A percentile compares a stretch with the other conserved stretches of the same genome.
Conservation (phyloP, 2,888 invertebrate species). For the Drymonia ruficornis region DNA sequence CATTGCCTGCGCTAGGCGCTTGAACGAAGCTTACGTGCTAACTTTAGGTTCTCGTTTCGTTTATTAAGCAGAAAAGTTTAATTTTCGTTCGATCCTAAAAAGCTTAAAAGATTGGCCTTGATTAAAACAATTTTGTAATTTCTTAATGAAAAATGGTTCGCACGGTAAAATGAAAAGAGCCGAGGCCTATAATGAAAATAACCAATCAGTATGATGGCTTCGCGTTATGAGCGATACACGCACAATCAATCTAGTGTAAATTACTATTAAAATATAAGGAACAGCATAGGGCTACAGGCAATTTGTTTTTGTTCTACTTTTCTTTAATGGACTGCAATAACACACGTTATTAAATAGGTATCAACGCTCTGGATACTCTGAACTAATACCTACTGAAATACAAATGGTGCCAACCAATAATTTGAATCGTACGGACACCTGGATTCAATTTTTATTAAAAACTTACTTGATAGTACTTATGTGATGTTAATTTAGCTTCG, state of each 20-base stretch:
- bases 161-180: background rate
- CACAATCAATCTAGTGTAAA: background rate
- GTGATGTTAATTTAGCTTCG: too few relatives aligned
- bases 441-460: too few relatives aligned
- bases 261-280: background rate
- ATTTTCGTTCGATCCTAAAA: background rate
- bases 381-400: too few relatives aligned
- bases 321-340: too few relatives aligned
- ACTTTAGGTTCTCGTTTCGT: background rate
- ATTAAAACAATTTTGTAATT: background rate
- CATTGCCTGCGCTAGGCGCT: background rate
- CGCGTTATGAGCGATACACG: background rate
- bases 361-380: too few relatives aligned
- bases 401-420: too few relatives aligned
- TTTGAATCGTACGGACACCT: too few relatives aligned
- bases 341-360: too few relatives aligned
- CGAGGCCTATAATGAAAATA: constrained; percentile 11
- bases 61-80: background rate
- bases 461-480: too few relatives aligned
- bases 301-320: too few relatives aligned
- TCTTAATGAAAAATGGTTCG: background rate
- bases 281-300: too few relatives aligned
- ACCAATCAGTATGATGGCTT: constrained; percentile 19
- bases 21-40: background rate
- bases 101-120: background rate